Evolutionary conservation across 2,888 invertebrate genomes (phyloP).

Genomic region (Drosophila stalkeri): DNA sequence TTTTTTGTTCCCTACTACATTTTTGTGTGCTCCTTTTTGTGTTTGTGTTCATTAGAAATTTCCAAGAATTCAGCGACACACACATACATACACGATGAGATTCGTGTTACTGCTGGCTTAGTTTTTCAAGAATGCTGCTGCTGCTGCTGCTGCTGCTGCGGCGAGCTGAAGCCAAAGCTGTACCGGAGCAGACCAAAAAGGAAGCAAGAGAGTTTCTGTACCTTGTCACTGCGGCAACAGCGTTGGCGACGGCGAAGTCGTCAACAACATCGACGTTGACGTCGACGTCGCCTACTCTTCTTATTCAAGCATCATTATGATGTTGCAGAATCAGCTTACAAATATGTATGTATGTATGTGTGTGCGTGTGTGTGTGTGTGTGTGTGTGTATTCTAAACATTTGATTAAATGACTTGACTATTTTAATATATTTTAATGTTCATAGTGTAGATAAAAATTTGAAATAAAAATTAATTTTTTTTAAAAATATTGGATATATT

Average conservation of each 20-base stretch:
- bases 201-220: constrained; percentile 21
- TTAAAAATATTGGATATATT: not conserved
- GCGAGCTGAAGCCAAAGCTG: not conserved
- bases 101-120: constrained; percentile 78
- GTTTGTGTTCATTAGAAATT: constrained; percentile 79
- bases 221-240: constrained; percentile 8
- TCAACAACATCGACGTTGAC: not conserved
- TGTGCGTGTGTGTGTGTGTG: not conserved
- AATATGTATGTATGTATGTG: not conserved
- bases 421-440: not conserved
- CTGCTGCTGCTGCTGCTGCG: constrained; percentile 13
- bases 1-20: constrained; percentile 62
- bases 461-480: too few species aligned
- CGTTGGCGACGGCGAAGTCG: not conserved
- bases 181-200: constrained; percentile 15
- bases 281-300: constrained; percentile 1
- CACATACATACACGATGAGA: constrained; percentile 42
- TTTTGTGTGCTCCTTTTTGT: constrained; percentile 76
- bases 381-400: not conserved
- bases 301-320: constrained; percentile 21
- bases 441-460: too few species aligned
- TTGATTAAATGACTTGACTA: not conserved
- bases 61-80: constrained; percentile 72
- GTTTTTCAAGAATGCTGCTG: constrained; percentile 62
- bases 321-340: constrained; percentile 20